Percentiles rank a stretch among this genome's conserved stretches.
Conservation (phyloP, 2,888 invertebrate genomes). For the Ormia ochracea region DNA sequence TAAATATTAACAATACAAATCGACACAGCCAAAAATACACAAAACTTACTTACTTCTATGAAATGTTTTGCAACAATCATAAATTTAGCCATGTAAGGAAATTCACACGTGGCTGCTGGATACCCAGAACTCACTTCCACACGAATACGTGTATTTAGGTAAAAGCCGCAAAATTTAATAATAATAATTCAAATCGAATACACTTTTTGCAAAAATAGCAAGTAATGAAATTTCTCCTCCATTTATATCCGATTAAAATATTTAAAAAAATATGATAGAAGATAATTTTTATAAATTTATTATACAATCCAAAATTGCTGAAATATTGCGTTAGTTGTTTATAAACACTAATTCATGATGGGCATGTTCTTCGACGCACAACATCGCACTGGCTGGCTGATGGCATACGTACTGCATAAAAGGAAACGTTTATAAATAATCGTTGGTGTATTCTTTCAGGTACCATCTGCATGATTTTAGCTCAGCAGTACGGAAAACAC, state of each 20-base stretch:
- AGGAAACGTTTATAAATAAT: background rate
- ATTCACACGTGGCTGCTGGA: background rate
- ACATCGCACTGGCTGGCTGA: background rate
- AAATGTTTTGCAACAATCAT: background rate
- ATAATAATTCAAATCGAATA: background rate
- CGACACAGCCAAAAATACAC: no score
- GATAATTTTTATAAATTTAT: background rate
- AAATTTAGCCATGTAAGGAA: background rate
- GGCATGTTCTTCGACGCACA: background rate
- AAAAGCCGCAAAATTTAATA: background rate
- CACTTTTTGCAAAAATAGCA: background rate
- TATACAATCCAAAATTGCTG: background rate
- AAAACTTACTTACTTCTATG: background rate
- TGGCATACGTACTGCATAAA: background rate
- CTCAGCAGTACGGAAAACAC: no score
- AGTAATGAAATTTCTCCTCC: background rate
- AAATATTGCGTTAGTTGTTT: background rate
- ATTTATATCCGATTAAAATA: background rate
- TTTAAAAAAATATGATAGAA: conserved; percentile 7
- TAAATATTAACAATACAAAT: no score
- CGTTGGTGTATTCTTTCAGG: background rate
- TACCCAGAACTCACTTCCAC: background rate
- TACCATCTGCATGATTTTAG: no score
- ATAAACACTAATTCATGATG: background rate
- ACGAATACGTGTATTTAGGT: conserved; percentile 2